Base-by-base conservation (phyloP, 1,140 invertebrate species). In the Zaprionus ghesquierei region DNA sequence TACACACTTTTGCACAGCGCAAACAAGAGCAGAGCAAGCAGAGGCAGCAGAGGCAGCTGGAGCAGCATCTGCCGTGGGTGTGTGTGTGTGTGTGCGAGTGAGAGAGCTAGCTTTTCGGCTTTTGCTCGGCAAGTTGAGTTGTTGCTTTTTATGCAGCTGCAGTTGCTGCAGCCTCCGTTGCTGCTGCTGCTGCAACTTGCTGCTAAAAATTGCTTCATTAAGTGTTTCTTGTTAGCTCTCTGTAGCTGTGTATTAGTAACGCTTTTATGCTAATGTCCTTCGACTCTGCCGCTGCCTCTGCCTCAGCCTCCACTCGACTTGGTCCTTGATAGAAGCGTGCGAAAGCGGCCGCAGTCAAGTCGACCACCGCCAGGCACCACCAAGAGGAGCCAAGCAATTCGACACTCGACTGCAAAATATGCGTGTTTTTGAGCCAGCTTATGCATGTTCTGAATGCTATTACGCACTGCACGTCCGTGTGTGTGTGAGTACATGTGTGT, bases 201-300 rank as follows among this genome's bases (percentile, higher is more conserved):
- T 71, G 41, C 79, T 81, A 87, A 87, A 87, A 89, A 87, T 87
- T 87, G 82, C 82, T 87, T 87, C 82, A 87, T 87, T 87, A 87
- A 89, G 82, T 87, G 79, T 89, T 87, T 87, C 82, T 87, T 87
- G 82, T 86, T 86, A 71, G 75, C 64, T 75, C 72, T 81, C 66
- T 55, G 65, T 64, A 56, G 61, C 69, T 79, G 71, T 82, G 78
- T 87, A 87, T 86, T 87, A 82, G 71, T 82, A 73, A 87, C 82
- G 82, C 82, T 89, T 89, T 87, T 89, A 87, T 87, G 79, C 84
- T 82, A 87, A 87, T 87, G 79, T 89, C 79, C 84, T 87, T 89
- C 84, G 69, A 82, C 55, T 75, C 44, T 50, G 77, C 49, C 46
- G 25, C n/a, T n/a, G n/a, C n/a, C n/a, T n/a, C n/a, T n/a, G n/a